phyloP scores from a whole-genome alignment of 2,888 invertebrate species.

The Mythimna albipuncta region DNA sequence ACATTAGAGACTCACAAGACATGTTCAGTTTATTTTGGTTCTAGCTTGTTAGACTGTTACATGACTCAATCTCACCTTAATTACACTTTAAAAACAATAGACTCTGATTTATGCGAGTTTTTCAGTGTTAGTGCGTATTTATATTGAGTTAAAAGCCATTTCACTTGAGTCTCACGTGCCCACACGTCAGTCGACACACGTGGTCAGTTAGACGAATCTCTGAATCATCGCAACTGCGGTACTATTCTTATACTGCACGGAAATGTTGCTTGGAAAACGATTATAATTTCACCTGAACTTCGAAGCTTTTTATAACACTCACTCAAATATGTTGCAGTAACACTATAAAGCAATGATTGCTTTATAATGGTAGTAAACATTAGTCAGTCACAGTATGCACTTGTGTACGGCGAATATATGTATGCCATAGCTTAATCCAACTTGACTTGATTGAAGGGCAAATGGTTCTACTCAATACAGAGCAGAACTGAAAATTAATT shows the following conservation, averaged over 20 bases:
- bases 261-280: slow-evolving; percentile 38
- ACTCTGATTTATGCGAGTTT: slow-evolving; percentile 51
- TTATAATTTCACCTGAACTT: slow-evolving; percentile 37
- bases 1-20: slow-evolving; percentile 21
- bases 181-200: slow-evolving; percentile 60
- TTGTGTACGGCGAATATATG: neutral
- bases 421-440: neutral
- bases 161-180: slow-evolving; percentile 65
- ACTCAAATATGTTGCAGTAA: neutral
- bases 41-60: slow-evolving; percentile 21
- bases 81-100: slow-evolving; percentile 45
- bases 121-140: slow-evolving; percentile 51
- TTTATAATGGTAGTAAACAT: neutral
- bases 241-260: slow-evolving; percentile 56
- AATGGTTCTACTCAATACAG: neutral
- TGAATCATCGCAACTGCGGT: slow-evolving; percentile 58
- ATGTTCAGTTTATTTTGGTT: slow-evolving; percentile 44
- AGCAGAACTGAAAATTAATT: neutral
- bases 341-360: neutral
- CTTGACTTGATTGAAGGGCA: neutral
- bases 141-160: slow-evolving; percentile 65
- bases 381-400: neutral
- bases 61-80: slow-evolving; percentile 57
- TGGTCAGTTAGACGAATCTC: slow-evolving; percentile 61
- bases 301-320: slow-evolving; percentile 19